These are phyloP conservation scores for Menidia beryllina DNA, from an alignment of 2,113 vertebrate genomes.

Conservation along the genomic window DNA sequence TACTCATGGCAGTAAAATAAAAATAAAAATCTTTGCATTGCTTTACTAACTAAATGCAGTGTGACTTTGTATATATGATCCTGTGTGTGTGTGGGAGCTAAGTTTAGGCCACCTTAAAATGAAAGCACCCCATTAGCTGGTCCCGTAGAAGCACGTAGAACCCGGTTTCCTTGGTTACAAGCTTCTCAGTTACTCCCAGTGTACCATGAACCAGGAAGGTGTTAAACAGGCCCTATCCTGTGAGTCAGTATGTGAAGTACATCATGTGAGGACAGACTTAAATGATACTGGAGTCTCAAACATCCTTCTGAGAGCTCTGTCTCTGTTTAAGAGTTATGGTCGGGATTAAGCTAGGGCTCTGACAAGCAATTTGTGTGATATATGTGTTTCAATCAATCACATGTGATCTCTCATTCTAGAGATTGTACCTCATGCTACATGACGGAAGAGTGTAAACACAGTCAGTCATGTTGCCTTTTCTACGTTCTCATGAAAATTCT, in stretches of 20 bases:
- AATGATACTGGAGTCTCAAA: neutral
- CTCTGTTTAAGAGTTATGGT: neutral
- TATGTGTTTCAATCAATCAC: neutral
- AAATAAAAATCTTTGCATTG: too few relatives aligned
- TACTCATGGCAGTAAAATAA: too few relatives aligned
- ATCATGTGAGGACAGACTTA: neutral
- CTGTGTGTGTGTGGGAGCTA: slow-evolving; percentile 7
- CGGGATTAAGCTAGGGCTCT: neutral
- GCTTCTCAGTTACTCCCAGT: slow-evolving; percentile 37
- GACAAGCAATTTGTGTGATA: neutral
- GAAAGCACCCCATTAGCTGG: slow-evolving; percentile 36
- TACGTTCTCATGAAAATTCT: too few relatives aligned
- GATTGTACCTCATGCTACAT: too few relatives aligned
- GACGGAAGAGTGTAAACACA: neutral
- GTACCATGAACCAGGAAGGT: slow-evolving; percentile 21
- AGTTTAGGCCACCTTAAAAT: slow-evolving; percentile 4
- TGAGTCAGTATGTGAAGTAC: neutral
- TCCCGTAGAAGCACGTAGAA: slow-evolving; percentile 35
- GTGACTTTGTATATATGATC: slow-evolving; percentile 10
- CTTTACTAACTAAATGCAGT: too few relatives aligned
- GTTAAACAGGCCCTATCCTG: neutral
- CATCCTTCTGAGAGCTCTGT: rapidly evolving
- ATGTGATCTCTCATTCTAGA: neutral
- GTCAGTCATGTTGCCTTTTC: too few relatives aligned
- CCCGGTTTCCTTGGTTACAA: slow-evolving; percentile 62